phyloP scores from a whole-genome alignment of 2,113 vertebrate species.

The Perccottus glenii region DNA sequence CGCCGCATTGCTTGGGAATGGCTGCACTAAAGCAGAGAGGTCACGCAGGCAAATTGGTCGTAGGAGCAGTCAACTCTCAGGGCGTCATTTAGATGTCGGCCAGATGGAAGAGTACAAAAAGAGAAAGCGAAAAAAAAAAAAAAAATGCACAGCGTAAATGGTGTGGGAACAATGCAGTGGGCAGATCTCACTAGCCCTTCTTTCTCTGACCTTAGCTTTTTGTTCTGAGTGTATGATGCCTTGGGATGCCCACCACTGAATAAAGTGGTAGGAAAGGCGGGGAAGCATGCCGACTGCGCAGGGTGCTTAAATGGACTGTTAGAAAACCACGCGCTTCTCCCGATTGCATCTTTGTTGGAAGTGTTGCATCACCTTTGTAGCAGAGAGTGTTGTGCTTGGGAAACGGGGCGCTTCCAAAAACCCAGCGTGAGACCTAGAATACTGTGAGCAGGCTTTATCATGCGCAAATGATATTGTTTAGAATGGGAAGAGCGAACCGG shows the following conservation, averaged over 20 bases:
- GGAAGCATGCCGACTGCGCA: conserved; percentile 63
- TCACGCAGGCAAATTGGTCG: conserved; percentile 57
- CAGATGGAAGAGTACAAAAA: conserved; percentile 49
- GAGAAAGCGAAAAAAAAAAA: conserved; percentile 34
- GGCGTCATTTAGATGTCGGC: conserved; percentile 58
- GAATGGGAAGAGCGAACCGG: conserved; percentile 65
- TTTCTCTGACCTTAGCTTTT: conserved; percentile 66
- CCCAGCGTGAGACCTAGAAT: conserved; percentile 69
- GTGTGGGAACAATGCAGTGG: conserved; percentile 63
- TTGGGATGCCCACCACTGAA: conserved; percentile 68
- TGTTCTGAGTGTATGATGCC: conserved; percentile 62
- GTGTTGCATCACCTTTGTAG: conserved; percentile 79
- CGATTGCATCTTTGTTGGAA: conserved; percentile 76
- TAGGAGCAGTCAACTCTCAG: conserved; percentile 42
- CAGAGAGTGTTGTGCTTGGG: conserved; percentile 68
- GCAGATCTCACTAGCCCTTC: conserved; percentile 57
- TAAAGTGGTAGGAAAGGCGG: conserved; percentile 65
- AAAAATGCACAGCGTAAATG: conserved; percentile 29
- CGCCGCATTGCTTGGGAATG: conserved; percentile 51
- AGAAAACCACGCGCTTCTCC: conserved; percentile 58
- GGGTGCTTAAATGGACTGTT: conserved; percentile 67
- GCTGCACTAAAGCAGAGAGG: conserved; percentile 57
- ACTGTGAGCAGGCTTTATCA: conserved; percentile 73
- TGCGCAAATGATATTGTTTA: conserved; percentile 70
- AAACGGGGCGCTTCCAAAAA: conserved; percentile 72